These are phyloP conservation scores for Pleuronectes platessa DNA, from an alignment of 2,113 vertebrate species.

Conservation along the genomic window DNA sequence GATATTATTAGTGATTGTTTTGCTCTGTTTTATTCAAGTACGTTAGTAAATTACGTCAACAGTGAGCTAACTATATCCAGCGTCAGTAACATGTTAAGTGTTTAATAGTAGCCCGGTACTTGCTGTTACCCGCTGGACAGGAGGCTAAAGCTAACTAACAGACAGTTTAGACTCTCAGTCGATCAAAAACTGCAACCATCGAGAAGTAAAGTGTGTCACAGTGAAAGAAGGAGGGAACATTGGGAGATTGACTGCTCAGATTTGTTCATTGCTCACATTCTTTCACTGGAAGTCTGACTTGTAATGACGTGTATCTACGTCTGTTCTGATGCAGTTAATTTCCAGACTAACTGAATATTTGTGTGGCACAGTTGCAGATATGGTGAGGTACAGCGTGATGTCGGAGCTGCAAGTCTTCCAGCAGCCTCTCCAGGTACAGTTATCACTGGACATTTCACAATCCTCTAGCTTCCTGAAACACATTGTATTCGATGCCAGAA, in stretches of 20 bases:
- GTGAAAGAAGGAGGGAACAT: neutral
- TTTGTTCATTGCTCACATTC: neutral
- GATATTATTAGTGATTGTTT: neutral
- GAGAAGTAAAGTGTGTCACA: neutral
- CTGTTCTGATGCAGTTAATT: neutral
- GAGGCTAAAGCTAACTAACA: neutral
- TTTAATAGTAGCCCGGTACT: neutral
- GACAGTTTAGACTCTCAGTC: neutral
- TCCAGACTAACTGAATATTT: conserved; percentile 18
- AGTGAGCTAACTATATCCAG: neutral
- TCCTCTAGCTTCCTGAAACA: conserved; percentile 16
- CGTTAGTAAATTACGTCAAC: neutral
- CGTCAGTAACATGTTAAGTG: neutral
- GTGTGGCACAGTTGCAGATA: conserved; percentile 68
- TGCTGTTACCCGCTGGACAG: no score
- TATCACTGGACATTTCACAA: conserved; percentile 4
- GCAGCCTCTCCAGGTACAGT: conserved; percentile 71
- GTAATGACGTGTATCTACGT: neutral
- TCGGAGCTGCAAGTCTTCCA: conserved; percentile 72
- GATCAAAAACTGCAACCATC: neutral
- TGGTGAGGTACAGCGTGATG: conserved; percentile 73
- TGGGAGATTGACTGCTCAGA: no score
- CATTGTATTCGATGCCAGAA: neutral
- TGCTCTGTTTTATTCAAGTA: no score
- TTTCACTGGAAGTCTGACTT: neutral